These are phyloP conservation scores for Malurus alboscapulatus DNA, from an alignment of 2,113 vertebrate genomes.

Conservation along the genomic window DNA sequence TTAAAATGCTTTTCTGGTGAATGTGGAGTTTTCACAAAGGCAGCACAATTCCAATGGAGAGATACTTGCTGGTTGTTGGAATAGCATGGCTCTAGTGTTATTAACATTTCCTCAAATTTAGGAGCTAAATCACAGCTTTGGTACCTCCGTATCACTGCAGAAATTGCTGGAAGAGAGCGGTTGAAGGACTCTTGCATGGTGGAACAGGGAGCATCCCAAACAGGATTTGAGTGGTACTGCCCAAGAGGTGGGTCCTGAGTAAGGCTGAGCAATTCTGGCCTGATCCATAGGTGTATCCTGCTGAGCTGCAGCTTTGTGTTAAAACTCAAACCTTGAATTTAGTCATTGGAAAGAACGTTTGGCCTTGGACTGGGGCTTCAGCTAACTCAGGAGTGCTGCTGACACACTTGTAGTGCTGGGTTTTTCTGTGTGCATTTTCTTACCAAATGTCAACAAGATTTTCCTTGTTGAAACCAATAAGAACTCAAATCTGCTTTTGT, in stretches of 20 bases:
- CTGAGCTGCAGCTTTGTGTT: background rate
- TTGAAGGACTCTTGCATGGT: background rate
- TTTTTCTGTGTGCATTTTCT: background rate
- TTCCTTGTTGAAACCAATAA: background rate
- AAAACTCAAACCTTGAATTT: background rate
- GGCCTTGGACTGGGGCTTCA: background rate
- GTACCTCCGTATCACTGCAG: rapidly evolving
- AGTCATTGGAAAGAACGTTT: rapidly evolving
- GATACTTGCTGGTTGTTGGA: background rate
- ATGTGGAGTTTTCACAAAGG: background rate
- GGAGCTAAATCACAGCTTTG: background rate
- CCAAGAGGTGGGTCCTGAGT: background rate
- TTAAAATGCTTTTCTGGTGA: background rate
- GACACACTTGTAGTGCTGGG: background rate
- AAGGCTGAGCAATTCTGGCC: background rate
- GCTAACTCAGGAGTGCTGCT: rapidly evolving
- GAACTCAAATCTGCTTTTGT: background rate
- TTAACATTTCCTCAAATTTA: background rate
- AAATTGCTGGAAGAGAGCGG: background rate
- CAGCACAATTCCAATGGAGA: background rate
- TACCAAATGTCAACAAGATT: background rate
- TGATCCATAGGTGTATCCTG: background rate
- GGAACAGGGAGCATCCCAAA: background rate
- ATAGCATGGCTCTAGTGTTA: background rate
- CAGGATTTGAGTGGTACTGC: background rate